phyloP scores from a whole-genome alignment of 2,113 vertebrate genomes.

The Megaceryle maxima region DNA sequence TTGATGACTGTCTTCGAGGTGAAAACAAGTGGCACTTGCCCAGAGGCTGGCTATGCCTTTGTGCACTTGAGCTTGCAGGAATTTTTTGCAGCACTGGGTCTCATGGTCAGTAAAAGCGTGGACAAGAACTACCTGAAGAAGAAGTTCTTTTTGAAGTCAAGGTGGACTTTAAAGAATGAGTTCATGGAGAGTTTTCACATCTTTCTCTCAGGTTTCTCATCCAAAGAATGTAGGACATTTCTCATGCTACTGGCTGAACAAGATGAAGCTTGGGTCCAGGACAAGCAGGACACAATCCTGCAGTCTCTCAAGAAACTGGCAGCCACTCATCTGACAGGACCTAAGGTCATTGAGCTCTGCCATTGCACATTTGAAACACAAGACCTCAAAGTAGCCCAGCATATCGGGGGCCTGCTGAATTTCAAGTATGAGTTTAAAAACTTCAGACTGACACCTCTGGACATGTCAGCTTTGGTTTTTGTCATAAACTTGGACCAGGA shows the following conservation, averaged over 20 bases:
- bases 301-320: conserved; percentile 75
- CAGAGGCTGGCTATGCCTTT: conserved; percentile 78
- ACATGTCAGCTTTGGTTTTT: conserved; percentile 82
- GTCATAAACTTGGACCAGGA: conserved; percentile 70
- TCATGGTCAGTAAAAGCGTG: conserved; percentile 80
- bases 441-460: conserved; percentile 76
- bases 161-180: conserved; percentile 81
- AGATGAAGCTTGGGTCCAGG: conserved; percentile 64
- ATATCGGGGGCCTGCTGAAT: conserved; percentile 63
- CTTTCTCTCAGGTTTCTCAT: conserved; percentile 86
- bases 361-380: conserved; percentile 85
- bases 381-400: conserved; percentile 68
- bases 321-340: conserved; percentile 79
- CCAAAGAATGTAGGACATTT: conserved; percentile 69
- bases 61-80: conserved; percentile 88
- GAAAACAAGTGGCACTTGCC: conserved; percentile 36
- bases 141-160: conserved; percentile 84
- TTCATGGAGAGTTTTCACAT: conserved; percentile 83
- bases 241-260: conserved; percentile 69
- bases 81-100: conserved; percentile 85
- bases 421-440: conserved; percentile 82
- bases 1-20: conserved; percentile 80
- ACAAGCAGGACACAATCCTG: conserved; percentile 74
- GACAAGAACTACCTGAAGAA: conserved; percentile 67
- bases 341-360: conserved; percentile 87